A percentile compares a stretch with the other conserved stretches of the same genome.
Conservation (phyloP, 2,888 invertebrate genomes). For the Amphipyra berbera region DNA sequence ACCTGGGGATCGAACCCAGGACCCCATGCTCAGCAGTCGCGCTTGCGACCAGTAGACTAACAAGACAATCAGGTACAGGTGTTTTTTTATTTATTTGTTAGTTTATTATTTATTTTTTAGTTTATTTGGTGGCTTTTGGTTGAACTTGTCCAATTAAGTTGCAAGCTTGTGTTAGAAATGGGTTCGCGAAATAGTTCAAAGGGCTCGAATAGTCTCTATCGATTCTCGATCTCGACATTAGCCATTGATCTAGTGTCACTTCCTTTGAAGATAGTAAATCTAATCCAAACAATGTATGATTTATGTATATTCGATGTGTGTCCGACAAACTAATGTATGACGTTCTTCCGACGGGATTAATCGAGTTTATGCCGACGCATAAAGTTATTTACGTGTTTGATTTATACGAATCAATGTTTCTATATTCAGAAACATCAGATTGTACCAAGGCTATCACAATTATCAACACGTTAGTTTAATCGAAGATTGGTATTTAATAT, state of each 20-base stretch:
- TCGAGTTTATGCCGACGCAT: slow-evolving; percentile 59
- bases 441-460: slow-evolving; percentile 58
- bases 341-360: slow-evolving; percentile 54
- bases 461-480: slow-evolving; percentile 42
- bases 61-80: too few relatives aligned
- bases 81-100: too few relatives aligned
- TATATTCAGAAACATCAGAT: slow-evolving; percentile 60
- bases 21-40: too few relatives aligned
- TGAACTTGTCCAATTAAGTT: too few relatives aligned
- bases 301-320: slow-evolving; percentile 28
- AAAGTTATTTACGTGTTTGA: slow-evolving; percentile 64
- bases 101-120: too few relatives aligned
- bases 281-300: slow-evolving; percentile 19
- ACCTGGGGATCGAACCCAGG: too few relatives aligned
- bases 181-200: slow-evolving; percentile 13
- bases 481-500: slow-evolving; percentile 26
- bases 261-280: slow-evolving; percentile 34
- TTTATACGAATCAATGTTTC: slow-evolving; percentile 56
- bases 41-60: too few relatives aligned
- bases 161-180: neutral
- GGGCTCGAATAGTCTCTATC: neutral
- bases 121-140: too few relatives aligned
- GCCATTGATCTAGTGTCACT: slow-evolving; percentile 17
- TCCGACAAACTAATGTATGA: slow-evolving; percentile 42
- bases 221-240: neutral